Evolutionary conservation across 1,140 invertebrate genomes (phyloP), one percentile per base, ranked within the genome.

Genomic region (Agraylea sexmaculata): DNA sequence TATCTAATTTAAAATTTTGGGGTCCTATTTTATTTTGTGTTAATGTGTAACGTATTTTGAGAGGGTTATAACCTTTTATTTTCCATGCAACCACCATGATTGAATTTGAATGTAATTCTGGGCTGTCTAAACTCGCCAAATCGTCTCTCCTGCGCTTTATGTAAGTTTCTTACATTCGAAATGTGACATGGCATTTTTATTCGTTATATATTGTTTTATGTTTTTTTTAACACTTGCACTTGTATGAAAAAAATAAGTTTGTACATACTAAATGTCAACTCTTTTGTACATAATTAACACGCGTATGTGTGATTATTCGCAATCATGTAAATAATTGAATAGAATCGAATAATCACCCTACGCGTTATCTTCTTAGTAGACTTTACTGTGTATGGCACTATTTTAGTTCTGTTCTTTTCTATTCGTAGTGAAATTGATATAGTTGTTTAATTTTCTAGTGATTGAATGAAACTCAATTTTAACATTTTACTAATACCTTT

Each of bases 51-150:
- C n/a, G n/a, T n/a, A n/a, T n/a, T 42, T 45, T 49, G 46, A 49
- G 44, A 43, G 46, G 40, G 39, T 38, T 42, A n/a, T 41, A 31
- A 42, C 42, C 25, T 40, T 35, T 47, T 48, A 29, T 51, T 48
- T 53, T 54, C 37, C 50, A 50, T 54, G 50, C 47, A 38, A 45
- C 30, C 45, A 32, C 42, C 34, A 25, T 43, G 47, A 45, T 49
- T 49, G 46, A 45, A n/a, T 64, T 64, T 65, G 51, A 52, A 55
- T 55, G 55, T 60, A 47, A 62, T 62, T 64, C 47, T 63, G 65
- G 66, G 62, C 53, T 55, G 54, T 62, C 42, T 27, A 45, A 53
- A 51, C 6, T 6, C 45, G 44, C 42, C 42, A 50, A 50, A 52
- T 50, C 47, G 57, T 53, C 59, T 62, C 56, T 57, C 54, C 46